Base-by-base conservation (phyloP, 2,888 invertebrate species). In the Margaritifera margaritifera region DNA sequence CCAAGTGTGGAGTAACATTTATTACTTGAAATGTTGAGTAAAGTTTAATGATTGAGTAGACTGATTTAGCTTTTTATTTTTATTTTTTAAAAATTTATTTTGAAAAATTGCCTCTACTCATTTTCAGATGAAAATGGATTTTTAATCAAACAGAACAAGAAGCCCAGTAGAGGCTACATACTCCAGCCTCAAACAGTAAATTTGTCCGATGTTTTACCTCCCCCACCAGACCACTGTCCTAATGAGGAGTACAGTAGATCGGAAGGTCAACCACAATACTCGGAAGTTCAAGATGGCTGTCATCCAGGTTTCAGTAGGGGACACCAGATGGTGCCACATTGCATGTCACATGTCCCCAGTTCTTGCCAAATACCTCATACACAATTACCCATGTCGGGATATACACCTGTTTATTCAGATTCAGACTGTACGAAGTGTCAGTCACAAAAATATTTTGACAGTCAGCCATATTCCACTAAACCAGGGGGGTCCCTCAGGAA, bases 221-320 rank as follows among this genome's bases (percentile, higher is more conserved):
- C 90, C 18, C 90, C 90, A 15, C 90, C 90, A 4, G 89, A 88
- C 58, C 88, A 90, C 74, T 90, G 89, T 19, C 88, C 89, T 1
- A 88, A 84, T 72, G 86, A 86, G 61, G 77, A 83, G 53, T 86
- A 87, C 20, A 84, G 87, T 6, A 85, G 86, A 11, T 66, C 60
- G 8, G 77, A 77, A 27, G 74, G 74, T 52, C 72, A 70, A 61
- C 66, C 42, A 15, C 42, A 74, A 50, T 76, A 77, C 56, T 78
- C 78, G 20, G 72, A 77, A 66, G 74, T 75, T 53, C 75, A 77
- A 24, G 80, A 78, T 59, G 75, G 73, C 51, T 64, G 71, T 20
- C 71, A 76, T 27, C 71, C 80, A 27, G 82, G 81, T 63, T 83
- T 83, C 42, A 85, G 84, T 11, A 84, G 85, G 58, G 25, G 68